Evolutionary conservation across 2,888 invertebrate species (phyloP), one percentile per base, ranked within the genome.

Genomic region (Ochropleura plecta): DNA sequence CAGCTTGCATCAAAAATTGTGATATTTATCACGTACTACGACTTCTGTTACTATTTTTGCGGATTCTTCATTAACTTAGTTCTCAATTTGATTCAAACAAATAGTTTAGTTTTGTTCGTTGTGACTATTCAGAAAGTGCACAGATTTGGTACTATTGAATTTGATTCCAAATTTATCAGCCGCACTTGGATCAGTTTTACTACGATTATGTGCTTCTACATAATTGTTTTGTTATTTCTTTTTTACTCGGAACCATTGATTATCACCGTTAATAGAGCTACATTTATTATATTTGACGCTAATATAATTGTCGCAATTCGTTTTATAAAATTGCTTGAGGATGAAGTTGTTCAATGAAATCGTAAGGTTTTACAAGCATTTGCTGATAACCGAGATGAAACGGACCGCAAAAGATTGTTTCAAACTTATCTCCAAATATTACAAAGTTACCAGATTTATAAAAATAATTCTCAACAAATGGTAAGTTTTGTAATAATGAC

Each of bases 61-160:
- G 67, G 67, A 40, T 71, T 66, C 6, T 10, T 71, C n/a, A 2
- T 67, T 12, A 46, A 67, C 14, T 48, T 40, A 30, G 6, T 71
- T 0, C 40, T 48, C 16, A 55, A 55, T 67, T n/a, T 55, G 0
- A 14, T 48, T 40, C 55, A 67, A 5, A 16, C 46, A 5, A 40
- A 40, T 6, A 55, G n/a, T 5, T 5, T 4, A 0, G 46, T 71
- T 1, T 5, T 12, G 14, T 48, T 71, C 16, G 7, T 71, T 40
- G n/a, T 67, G 40, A 48, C 8, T 3, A 55, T 67, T 67, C 67
- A 71, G 16, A 12, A 67, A 40, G 16, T 71, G 7, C 67, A 71
- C 48, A 55, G 16, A 48, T 55, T 67, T 14, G 7, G n/a, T 14
- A 55, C 14, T 7, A 53, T 46, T 40, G 46, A 66, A 7, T 0